These are phyloP conservation scores for Hoplostethus atlanticus DNA, from an alignment of 2,797 vertebrate genomes.

Conservation along the genomic window DNA sequence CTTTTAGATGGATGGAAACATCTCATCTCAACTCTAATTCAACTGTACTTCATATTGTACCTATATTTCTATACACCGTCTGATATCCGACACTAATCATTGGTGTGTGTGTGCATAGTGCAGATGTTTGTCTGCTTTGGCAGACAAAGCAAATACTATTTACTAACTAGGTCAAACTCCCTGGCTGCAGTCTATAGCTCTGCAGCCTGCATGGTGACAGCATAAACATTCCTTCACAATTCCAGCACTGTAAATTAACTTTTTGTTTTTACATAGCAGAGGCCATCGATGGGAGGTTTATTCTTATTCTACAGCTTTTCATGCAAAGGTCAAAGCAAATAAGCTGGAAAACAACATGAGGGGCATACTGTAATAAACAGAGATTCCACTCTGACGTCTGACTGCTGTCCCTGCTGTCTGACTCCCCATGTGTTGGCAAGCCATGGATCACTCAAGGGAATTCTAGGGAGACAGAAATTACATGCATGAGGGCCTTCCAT, in stretches of 20 bases:
- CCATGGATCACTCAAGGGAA: too few species aligned
- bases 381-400: too few species aligned
- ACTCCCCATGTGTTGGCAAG: too few species aligned
- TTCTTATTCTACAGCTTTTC: slow-evolving; percentile 8
- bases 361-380: neutral
- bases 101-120: neutral
- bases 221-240: slow-evolving; percentile 8
- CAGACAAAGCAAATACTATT: slow-evolving; percentile 45
- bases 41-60: slow-evolving; percentile 1
- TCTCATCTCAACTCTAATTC: neutral
- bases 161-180: slow-evolving; percentile 54
- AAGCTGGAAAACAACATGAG: slow-evolving; percentile 11
- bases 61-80: slow-evolving; percentile 12
- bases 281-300: neutral
- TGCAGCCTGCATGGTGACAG: slow-evolving; percentile 10
- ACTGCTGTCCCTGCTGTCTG: too few species aligned
- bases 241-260: slow-evolving; percentile 18
- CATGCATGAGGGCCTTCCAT: too few species aligned
- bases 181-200: slow-evolving; percentile 13
- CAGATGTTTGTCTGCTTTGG: neutral
- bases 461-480: too few species aligned
- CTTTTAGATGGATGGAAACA: too few species aligned
- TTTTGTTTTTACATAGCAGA: neutral
- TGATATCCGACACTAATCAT: slow-evolving; percentile 23
- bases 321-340: slow-evolving; percentile 20